Conservation (phyloP, 2,888 invertebrate species). For the Dioctria linearis region DNA sequence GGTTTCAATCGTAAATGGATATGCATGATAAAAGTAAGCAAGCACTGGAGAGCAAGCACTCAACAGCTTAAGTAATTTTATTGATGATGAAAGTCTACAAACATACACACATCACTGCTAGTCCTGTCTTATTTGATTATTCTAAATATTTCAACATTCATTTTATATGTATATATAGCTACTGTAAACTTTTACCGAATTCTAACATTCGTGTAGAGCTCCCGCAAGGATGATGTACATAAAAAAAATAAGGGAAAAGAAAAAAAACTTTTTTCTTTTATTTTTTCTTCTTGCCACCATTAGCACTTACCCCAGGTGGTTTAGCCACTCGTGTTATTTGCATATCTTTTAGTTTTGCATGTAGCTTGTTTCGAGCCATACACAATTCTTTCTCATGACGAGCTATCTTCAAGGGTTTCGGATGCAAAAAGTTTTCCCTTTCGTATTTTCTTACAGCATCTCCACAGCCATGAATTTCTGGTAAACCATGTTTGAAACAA, state of each 20-base stretch:
- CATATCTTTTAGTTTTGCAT: conserved; percentile 76
- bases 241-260: conserved; percentile 9
- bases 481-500: conserved; percentile 77
- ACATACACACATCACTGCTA: too few species aligned
- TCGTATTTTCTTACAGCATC: conserved; percentile 75
- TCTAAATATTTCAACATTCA: too few species aligned
- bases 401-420: conserved; percentile 70
- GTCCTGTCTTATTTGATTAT: too few species aligned
- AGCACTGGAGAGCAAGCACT: too few species aligned
- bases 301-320: conserved; percentile 59
- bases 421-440: conserved; percentile 73
- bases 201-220: conserved; percentile 12
- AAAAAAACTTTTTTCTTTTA: background rate
- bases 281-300: conserved; percentile 10
- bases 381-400: conserved; percentile 73
- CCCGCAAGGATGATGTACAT: background rate
- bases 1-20: too few species aligned
- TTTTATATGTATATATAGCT: too few species aligned
- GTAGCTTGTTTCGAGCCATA: conserved; percentile 74
- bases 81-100: too few species aligned
- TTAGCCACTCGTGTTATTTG: conserved; percentile 73
- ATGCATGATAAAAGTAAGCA: too few species aligned
- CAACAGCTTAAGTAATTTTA: too few species aligned
- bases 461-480: conserved; percentile 81
- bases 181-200: conserved; percentile 1